phyloP scores from a whole-genome alignment of 2,888 invertebrate genomes.

The Mechanitis messenoides region DNA sequence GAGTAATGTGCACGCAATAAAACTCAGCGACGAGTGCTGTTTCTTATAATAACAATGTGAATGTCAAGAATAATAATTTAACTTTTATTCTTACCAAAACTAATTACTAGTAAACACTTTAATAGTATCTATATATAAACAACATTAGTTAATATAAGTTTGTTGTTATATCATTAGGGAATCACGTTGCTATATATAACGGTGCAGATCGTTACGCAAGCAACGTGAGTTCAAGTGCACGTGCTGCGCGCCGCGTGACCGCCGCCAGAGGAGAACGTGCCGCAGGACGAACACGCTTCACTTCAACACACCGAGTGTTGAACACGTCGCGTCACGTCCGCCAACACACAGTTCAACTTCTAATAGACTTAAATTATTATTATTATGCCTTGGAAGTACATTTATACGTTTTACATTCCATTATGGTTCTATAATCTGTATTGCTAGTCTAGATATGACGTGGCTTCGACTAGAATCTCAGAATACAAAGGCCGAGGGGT shows the following conservation, averaged over 20 bases:
- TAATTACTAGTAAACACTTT: background rate
- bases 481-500: slow-evolving; percentile 15
- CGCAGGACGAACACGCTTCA: slow-evolving; percentile 44
- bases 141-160: too few species aligned
- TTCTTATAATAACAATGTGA: background rate
- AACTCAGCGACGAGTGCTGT: background rate
- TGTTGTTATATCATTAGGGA: slow-evolving; percentile 40
- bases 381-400: too few species aligned
- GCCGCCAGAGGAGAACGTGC: slow-evolving; percentile 47
- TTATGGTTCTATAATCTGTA: background rate
- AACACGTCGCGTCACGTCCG: slow-evolving; percentile 37
- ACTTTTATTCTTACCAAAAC: too few species aligned
- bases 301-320: too few species aligned
- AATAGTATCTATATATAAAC: slow-evolving; percentile 11
- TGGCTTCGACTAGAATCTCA: slow-evolving; percentile 15
- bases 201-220: slow-evolving; percentile 65
- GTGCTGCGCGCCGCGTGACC: slow-evolving; percentile 66
- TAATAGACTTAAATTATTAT: too few species aligned
- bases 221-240: slow-evolving; percentile 72
- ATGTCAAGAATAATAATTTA: background rate
- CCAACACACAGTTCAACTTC: background rate
- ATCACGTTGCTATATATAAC: slow-evolving; percentile 74
- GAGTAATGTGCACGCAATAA: slow-evolving; percentile 35
- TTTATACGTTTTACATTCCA: too few species aligned
- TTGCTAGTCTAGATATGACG: slow-evolving; percentile 12